Conservation (phyloP, 2,113 vertebrate genomes). For the Ancistrus triradiatus region DNA sequence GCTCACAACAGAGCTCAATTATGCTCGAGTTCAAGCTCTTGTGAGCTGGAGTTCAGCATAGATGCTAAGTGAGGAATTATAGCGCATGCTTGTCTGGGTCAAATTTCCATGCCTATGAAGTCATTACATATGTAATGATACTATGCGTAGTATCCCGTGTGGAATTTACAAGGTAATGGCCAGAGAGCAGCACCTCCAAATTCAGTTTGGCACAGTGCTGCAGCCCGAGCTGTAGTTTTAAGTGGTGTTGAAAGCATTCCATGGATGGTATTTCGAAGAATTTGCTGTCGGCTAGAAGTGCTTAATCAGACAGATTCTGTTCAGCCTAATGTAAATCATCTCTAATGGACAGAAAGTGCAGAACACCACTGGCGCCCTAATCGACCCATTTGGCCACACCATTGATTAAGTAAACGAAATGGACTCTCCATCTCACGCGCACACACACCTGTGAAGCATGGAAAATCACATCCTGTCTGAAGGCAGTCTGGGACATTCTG, state of each 20-base stretch:
- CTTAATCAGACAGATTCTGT: conserved; percentile 26
- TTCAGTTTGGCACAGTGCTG: neutral
- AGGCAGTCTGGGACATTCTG: conserved; percentile 12
- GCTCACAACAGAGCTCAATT: conserved; percentile 24
- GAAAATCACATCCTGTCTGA: conserved; percentile 39
- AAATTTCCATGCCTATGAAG: conserved; percentile 11
- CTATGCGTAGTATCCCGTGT: neutral
- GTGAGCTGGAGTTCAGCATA: conserved; percentile 3
- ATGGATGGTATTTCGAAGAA: neutral
- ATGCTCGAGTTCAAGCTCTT: neutral
- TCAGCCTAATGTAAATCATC: conserved; percentile 18
- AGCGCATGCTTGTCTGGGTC: neutral
- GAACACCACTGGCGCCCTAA: conserved; percentile 4
- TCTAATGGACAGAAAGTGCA: conserved; percentile 28
- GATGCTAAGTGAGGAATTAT: neutral
- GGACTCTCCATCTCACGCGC: conserved; percentile 16
- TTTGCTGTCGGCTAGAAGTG: conserved; percentile 11
- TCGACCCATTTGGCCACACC: conserved; percentile 28
- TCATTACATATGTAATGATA: neutral
- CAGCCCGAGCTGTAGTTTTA: neutral
- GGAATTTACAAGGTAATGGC: conserved; percentile 8
- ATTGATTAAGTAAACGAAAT: conserved; percentile 42
- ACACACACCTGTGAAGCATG: conserved; percentile 29
- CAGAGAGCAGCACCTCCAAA: neutral
- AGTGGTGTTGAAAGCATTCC: conserved; percentile 3